These are phyloP conservation scores for Mesitornis unicolor DNA, from an alignment of 2,113 vertebrate species.

Conservation along the genomic window DNA sequence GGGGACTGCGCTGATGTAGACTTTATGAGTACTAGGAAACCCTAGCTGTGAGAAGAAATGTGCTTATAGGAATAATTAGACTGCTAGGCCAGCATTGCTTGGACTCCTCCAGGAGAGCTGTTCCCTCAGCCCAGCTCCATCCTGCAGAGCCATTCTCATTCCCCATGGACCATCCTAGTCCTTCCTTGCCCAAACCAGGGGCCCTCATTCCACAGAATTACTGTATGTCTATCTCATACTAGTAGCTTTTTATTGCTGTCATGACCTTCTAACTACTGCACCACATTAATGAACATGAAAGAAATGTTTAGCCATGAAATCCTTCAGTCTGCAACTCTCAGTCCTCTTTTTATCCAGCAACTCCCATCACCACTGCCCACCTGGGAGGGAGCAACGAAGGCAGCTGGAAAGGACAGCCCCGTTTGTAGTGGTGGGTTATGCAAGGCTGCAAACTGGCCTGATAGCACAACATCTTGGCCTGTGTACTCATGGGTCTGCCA, in stretches of 20 bases:
- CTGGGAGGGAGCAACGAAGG: neutral
- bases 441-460: neutral
- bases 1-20: neutral
- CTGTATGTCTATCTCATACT: neutral
- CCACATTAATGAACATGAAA: neutral
- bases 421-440: neutral
- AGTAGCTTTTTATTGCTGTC: neutral
- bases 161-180: too few relatives aligned
- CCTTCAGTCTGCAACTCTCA: neutral
- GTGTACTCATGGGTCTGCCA: neutral
- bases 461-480: neutral
- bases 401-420: neutral
- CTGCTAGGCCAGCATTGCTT: neutral
- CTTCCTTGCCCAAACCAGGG: neutral
- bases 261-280: neutral
- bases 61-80: neutral
- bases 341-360: neutral
- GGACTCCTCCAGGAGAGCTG: neutral
- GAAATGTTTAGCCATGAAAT: neutral
- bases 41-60: neutral
- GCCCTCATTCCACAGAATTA: neutral
- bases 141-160: neutral
- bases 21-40: neutral
- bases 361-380: neutral
- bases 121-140: neutral